Evolutionary conservation across 2,888 invertebrate species (phyloP).

Genomic region (Endotricha flammealis): DNA sequence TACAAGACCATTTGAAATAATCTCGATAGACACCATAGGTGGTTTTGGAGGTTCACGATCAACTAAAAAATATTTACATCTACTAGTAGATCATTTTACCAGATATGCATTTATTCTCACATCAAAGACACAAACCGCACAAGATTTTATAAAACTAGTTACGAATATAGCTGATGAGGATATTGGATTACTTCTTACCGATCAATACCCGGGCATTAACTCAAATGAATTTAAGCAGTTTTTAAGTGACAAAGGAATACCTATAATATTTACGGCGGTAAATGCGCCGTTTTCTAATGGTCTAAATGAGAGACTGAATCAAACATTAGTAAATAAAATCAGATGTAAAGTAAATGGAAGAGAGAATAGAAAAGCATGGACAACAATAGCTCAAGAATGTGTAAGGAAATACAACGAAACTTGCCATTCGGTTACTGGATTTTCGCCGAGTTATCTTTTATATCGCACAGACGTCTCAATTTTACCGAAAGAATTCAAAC

Average conservation of each 20-base stretch:
- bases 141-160: slow-evolving; percentile 22
- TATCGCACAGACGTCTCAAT: slow-evolving; percentile 25
- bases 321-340: slow-evolving; percentile 30
- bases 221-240: slow-evolving; percentile 22
- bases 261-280: slow-evolving; percentile 34
- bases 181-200: slow-evolving; percentile 19
- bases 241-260: slow-evolving; percentile 18
- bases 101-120: slow-evolving; percentile 23
- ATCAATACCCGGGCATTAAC: slow-evolving; percentile 32
- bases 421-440: slow-evolving; percentile 29
- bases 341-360: slow-evolving; percentile 23
- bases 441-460: slow-evolving; percentile 27
- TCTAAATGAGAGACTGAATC: no score
- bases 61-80: slow-evolving; percentile 18
- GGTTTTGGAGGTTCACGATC: slow-evolving; percentile 23
- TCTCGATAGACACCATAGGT: slow-evolving; percentile 22
- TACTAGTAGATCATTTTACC: no score
- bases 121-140: slow-evolving; percentile 23
- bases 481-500: slow-evolving; percentile 26
- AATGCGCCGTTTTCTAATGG: no score
- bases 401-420: slow-evolving; percentile 23
- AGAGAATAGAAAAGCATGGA: slow-evolving; percentile 7
- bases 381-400: slow-evolving; percentile 13
- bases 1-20: slow-evolving; percentile 18
- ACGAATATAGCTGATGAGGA: slow-evolving; percentile 13